Evolutionary conservation across 1,140 invertebrate species (phyloP), one percentile per base, ranked within the genome.

Genomic region (Orchestia grillus): DNA sequence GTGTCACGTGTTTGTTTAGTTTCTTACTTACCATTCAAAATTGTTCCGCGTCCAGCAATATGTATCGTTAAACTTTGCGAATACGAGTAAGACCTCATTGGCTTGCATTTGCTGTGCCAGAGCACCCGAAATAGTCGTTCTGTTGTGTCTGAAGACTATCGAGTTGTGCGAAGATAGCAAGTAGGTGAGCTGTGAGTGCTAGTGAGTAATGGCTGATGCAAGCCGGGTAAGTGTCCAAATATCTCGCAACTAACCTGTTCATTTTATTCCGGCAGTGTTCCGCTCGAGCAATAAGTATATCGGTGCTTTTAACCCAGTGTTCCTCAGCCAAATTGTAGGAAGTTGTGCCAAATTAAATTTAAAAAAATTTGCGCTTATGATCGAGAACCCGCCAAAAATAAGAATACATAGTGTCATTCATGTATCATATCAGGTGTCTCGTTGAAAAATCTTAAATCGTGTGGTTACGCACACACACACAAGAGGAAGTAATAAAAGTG

Each of bases 401-500:
- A 42, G 41, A 47, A 45, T n/a, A n/a, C n/a, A n/a, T 47, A 94
- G 92, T 94, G 92, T 47, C 92, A 94, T 45, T 94, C 45, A 45
- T 44, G 44, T 94, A 94, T 94, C 0, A 44, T 94, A 44, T 45
- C 92, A 40, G 41, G 43, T 94, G 43, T 94, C 36, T 94, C 44
- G 36, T 47, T 94, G 92, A 94, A 94, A 94, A 94, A 94, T 40
- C 44, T 90, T 90, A 90, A 94, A n/a, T 94, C 44, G 92, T 94
- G 92, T 94, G 44, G 44, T 40, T 94, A 36, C 47, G n/a, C n/a
- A n/a, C 90, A 92, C 90, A 94, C 92, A n/a, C 36, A 45, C 15
- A 94, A 45, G 96, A 96, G 97, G 96, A 62, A 53, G 97, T 96
- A 96, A 62, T 94, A 43, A 62, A 87, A 77, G 88, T 87, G 96